These are phyloP conservation scores for Aproaerema taeniolella DNA, from an alignment of 2,888 invertebrate species.

Conservation along the genomic window DNA sequence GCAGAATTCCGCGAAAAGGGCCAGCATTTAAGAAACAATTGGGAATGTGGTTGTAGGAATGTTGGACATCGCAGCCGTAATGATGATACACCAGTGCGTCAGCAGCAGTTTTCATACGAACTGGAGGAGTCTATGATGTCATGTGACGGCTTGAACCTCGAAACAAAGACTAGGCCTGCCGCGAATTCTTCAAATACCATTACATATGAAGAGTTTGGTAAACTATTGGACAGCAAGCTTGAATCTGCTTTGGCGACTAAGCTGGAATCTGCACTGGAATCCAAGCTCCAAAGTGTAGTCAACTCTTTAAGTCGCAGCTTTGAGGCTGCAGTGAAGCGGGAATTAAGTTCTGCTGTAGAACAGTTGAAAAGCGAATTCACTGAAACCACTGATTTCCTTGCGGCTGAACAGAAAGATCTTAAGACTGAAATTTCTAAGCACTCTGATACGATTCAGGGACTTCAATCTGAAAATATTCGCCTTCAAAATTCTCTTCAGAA, in stretches of 20 bases:
- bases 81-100: not conserved
- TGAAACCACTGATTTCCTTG: not conserved
- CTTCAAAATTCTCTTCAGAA: not conserved
- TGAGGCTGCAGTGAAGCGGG: not conserved
- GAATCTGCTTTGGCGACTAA: not conserved
- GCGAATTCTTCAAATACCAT: not conserved
- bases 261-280: not conserved
- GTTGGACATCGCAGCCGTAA: not conserved
- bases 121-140: not conserved
- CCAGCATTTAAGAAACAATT: not conserved
- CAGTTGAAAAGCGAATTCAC: not conserved
- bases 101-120: too few species aligned
- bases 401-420: not conserved
- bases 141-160: not conserved
- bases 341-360: not conserved
- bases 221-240: too few species aligned
- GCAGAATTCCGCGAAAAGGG: not conserved
- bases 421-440: not conserved
- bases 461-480: not conserved
- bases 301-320: not conserved
- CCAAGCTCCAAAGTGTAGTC: not conserved
- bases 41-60: not conserved
- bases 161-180: not conserved
- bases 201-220: not conserved
- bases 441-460: not conserved